A percentile compares a stretch with the other conserved stretches of the same genome.
These are phyloP conservation scores for Myotis davidii DNA, from an alignment of 2,113 vertebrate species.

Conservation along the genomic window DNA sequence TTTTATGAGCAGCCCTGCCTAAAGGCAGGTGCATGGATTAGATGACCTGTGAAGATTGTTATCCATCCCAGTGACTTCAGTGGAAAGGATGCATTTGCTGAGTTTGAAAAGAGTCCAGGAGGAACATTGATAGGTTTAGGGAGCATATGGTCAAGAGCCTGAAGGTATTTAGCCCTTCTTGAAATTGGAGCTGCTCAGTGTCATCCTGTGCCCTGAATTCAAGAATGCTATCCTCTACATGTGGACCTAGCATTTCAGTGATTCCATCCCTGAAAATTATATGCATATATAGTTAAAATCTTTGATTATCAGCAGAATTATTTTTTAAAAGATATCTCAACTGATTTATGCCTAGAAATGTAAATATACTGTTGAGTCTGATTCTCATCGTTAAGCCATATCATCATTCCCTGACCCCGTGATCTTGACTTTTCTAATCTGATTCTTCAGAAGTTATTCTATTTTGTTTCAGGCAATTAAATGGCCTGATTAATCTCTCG, in stretches of 20 bases:
- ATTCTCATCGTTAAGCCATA: background rate
- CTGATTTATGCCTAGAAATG: background rate
- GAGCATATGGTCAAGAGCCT: constrained; percentile 63
- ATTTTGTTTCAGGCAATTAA: background rate
- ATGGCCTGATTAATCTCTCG: background rate
- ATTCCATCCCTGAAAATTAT: constrained; percentile 5
- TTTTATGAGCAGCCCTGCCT: constrained; percentile 67
- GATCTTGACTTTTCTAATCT: background rate
- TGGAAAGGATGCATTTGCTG: constrained; percentile 68
- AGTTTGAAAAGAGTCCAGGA: constrained; percentile 62
- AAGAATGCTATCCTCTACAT: constrained; percentile 9
- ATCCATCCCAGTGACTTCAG: constrained; percentile 53
- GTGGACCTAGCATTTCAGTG: background rate
- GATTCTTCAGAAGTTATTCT: background rate
- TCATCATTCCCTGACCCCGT: background rate
- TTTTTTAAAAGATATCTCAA: background rate
- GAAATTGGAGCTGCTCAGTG: constrained; percentile 45
- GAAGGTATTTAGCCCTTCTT: constrained; percentile 36
- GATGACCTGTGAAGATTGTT: constrained; percentile 67
- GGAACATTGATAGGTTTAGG: constrained; percentile 42
- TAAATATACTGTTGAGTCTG: background rate
- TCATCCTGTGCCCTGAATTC: constrained; percentile 45
- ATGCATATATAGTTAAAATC: background rate
- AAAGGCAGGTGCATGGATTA: constrained; percentile 74
- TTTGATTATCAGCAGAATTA: background rate